Evolutionary conservation across 2,113 vertebrate genomes (phyloP).

Genomic region (Willisornis vidua): DNA sequence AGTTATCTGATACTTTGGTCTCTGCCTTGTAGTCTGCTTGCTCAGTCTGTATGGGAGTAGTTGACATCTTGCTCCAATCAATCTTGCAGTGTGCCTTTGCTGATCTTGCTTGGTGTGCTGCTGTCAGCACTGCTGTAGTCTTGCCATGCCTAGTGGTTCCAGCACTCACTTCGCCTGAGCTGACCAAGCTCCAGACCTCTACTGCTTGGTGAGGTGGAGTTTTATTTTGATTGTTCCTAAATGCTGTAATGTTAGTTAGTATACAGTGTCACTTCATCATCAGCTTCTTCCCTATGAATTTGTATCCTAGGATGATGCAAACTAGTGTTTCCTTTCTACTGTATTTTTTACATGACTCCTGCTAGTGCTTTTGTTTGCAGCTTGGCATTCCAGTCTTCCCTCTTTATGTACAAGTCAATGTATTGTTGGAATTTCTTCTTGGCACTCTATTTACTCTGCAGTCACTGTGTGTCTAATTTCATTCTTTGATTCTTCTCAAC

Average conservation of each 20-base stretch:
- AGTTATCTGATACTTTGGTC: background rate
- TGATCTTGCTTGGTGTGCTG: background rate
- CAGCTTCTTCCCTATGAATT: background rate
- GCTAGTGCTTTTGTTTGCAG: background rate
- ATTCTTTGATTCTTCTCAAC: background rate
- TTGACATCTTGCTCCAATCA: background rate
- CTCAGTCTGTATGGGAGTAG: background rate
- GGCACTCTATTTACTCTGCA: background rate
- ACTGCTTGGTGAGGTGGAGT: background rate
- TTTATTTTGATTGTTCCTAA: background rate
- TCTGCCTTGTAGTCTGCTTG: background rate
- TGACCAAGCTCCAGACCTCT: background rate
- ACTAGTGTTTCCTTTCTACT: background rate
- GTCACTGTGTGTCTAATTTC: background rate
- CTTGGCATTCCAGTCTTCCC: background rate
- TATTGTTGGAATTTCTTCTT: background rate
- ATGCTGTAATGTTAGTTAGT: background rate
- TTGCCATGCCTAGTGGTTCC: background rate
- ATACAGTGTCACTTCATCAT: background rate
- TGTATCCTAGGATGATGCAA: background rate
- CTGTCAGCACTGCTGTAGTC: accelerated
- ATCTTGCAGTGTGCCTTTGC: accelerated
- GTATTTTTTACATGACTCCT: background rate
- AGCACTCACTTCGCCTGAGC: background rate
- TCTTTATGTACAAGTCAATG: background rate